Percentiles rank a stretch among this genome's conserved stretches.
Evolutionary conservation across 2,797 vertebrate species (phyloP).

Genomic region (Lithobates pipiens): DNA sequence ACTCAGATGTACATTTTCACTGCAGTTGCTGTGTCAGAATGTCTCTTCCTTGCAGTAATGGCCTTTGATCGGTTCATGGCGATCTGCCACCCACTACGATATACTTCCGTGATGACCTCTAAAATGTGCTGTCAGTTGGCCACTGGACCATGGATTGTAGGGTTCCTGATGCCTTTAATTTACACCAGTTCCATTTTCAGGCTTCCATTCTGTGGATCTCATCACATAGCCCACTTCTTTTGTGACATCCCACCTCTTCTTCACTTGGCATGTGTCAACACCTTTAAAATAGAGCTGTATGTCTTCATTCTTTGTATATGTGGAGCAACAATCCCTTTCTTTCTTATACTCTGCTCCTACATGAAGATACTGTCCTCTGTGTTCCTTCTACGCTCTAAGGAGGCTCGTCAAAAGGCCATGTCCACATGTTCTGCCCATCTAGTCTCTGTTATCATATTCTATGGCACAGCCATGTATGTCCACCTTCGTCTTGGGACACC

Average conservation of each 20-base stretch:
- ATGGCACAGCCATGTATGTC: conserved; percentile 63
- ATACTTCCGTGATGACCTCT: conserved; percentile 63
- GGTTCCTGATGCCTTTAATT: conserved; percentile 9
- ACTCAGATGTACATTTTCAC: conserved; percentile 64
- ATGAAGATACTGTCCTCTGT: conserved; percentile 59
- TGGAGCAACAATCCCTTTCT: conserved; percentile 62
- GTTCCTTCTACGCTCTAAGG: conserved; percentile 58
- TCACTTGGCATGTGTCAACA: conserved; percentile 66
- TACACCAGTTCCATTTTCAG: conserved; percentile 41
- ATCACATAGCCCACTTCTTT: conserved; percentile 67
- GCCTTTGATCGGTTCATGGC: conserved; percentile 64
- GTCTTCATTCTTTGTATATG: conserved; percentile 62
- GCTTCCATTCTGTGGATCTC: conserved; percentile 63
- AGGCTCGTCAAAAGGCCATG: conserved; percentile 64
- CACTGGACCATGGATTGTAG: conserved; percentile 53
- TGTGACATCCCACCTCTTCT: conserved; percentile 66
- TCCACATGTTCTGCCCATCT: conserved; percentile 66
- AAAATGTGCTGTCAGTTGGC: conserved; percentile 61
- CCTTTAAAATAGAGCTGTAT: conserved; percentile 58
- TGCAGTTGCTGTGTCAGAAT: conserved; percentile 63
- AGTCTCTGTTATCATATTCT: conserved; percentile 61
- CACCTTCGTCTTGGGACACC: conserved; percentile 52
- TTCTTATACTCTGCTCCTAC: conserved; percentile 64
- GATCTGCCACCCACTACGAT: conserved; percentile 66
- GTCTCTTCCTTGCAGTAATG: conserved; percentile 66